These are phyloP conservation scores for Parasteatoda lunata DNA, from an alignment of 2,888 invertebrate genomes.

Conservation along the genomic window DNA sequence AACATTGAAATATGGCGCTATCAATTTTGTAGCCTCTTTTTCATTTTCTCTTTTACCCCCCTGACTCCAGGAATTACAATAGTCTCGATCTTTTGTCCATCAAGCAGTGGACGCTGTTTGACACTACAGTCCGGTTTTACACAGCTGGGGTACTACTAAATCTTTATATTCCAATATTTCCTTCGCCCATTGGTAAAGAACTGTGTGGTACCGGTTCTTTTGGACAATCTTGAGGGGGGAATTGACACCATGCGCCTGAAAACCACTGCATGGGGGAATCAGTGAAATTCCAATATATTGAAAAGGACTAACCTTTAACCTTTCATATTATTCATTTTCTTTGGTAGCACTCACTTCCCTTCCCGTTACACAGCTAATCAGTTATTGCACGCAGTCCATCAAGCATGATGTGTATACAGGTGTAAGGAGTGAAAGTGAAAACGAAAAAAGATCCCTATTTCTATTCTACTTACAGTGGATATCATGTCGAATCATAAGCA, in stretches of 20 bases:
- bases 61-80: not conserved
- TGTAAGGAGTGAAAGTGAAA: not conserved
- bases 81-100: not conserved
- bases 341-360: not conserved
- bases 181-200: not conserved
- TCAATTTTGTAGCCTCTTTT: not conserved
- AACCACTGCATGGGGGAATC: not conserved
- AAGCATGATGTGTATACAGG: not conserved
- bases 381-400: not conserved
- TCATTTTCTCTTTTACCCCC: not conserved
- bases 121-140: not conserved
- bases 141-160: not conserved
- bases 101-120: not conserved
- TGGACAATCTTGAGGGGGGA: not conserved
- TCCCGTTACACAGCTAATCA: constrained; percentile 5
- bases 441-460: not conserved
- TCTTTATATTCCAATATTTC: not conserved
- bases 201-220: not conserved
- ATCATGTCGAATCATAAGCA: no score
- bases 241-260: not conserved
- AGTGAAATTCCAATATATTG: not conserved
- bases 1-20: not conserved
- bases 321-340: not conserved
- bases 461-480: not conserved
- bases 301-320: constrained; percentile 5